Percentiles rank a stretch among this genome's conserved stretches.
Conservation (phyloP, 2,797 vertebrate species). For the Aselliscus stoliczkanus region DNA sequence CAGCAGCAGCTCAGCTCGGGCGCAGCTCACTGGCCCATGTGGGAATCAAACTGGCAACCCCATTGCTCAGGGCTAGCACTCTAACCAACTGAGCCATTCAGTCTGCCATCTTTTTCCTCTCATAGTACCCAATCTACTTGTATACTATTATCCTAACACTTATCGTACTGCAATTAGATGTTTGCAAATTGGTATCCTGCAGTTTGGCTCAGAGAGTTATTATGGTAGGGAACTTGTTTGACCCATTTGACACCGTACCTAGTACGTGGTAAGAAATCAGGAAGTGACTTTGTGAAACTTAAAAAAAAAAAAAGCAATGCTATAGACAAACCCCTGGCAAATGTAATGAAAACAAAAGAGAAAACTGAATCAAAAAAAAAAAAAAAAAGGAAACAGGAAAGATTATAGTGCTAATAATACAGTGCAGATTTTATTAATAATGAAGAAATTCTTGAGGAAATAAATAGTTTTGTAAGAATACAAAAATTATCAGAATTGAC, state of each 20-base stretch:
- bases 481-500: background rate
- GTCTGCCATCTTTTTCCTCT: background rate
- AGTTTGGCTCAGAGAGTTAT: background rate
- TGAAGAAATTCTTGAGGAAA: background rate
- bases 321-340: background rate
- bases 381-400: background rate
- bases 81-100: no score
- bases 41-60: no score
- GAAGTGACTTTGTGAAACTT: background rate
- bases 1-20: no score
- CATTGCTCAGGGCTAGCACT: no score
- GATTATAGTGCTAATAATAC: background rate
- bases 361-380: background rate
- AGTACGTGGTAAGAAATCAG: background rate
- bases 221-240: background rate
- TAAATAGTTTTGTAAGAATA: background rate
- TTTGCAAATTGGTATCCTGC: background rate
- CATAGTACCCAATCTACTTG: background rate
- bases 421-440: background rate
- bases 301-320: background rate
- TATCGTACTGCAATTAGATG: background rate
- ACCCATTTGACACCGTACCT: background rate
- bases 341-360: background rate
- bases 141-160: background rate
- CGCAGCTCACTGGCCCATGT: no score